Base-by-base conservation (phyloP, 2,797 vertebrate genomes). In the Phrynocephalus vlangalii region DNA sequence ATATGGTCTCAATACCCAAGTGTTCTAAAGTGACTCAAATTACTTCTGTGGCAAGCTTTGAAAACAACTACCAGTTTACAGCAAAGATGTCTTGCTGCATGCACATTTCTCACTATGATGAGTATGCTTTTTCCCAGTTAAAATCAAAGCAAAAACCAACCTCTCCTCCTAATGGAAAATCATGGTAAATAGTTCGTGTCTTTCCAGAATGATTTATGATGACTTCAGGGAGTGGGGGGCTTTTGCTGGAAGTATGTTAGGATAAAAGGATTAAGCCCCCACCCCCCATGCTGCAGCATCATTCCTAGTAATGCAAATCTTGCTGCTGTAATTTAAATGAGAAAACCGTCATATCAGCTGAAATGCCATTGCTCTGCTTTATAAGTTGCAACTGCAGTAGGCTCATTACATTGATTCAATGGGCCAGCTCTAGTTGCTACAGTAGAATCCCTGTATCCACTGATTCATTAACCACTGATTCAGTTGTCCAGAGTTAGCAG, bases 1-100 rank as follows among this genome's bases (percentile, higher is more conserved):
- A n/a, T 56, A 76, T 52, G 24, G 48, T 13, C 94, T 90, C 89
- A 33, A 18, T 30, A 67, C 50, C n/a, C 77, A 86, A 73, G 33
- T 66, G 56, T 86, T 73, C 38, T 67, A 86, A 44, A 86, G 48
- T 81, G 44, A 24, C 30, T 78, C 79, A 70, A 56, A 81, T 86
- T 82, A 81, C 70, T 72, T 86, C 18, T 48, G n/a, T 50, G 66
- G 38, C 48, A 70, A 33, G 66, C 5, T 75, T 73, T 86, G 79
- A 30, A 38, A 84, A 76, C 30, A 63, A 84, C 38, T 13, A 63
- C 5, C 68, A 72, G n/a, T 28, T 52, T 70, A 71, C n/a, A 9
- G 26, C 22, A 4, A 8, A 16, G 8, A 1, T 22, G 8, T 60
- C 73, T 60, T 83, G 6, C 56, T 67, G 24, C 63, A 3, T 28